A percentile compares a stretch with the other conserved stretches of the same genome.
These are phyloP conservation scores for Acanthosepion pharaonis DNA, from an alignment of 2,888 invertebrate species.

Conservation along the genomic window DNA sequence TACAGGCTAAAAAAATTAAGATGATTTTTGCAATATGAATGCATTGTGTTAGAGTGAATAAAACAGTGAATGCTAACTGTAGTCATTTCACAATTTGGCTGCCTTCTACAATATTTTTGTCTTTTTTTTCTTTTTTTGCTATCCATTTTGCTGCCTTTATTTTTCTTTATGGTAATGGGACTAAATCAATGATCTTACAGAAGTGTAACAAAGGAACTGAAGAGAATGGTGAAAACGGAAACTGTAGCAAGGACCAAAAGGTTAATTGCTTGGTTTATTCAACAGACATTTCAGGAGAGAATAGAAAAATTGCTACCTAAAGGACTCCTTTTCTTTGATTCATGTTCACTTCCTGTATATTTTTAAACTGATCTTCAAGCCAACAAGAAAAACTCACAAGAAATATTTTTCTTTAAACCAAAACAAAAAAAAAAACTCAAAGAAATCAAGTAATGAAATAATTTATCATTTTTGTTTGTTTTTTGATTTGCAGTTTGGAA, in stretches of 20 bases:
- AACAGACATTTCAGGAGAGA: constrained; percentile 20
- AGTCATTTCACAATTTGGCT: background rate
- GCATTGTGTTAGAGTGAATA: background rate
- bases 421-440: background rate
- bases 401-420: background rate
- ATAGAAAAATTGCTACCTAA: constrained; percentile 33
- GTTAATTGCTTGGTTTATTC: constrained; percentile 33
- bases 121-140: background rate
- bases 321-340: constrained; percentile 33
- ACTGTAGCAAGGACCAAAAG: constrained; percentile 17
- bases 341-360: background rate
- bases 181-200: constrained; percentile 16
- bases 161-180: background rate
- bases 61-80: background rate
- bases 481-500: background rate
- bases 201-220: constrained; percentile 33
- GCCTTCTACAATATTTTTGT: background rate
- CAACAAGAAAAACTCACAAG: background rate
- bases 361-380: background rate
- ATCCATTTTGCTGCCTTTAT: background rate
- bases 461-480: background rate
- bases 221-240: constrained; percentile 33
- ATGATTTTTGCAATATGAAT: constrained; percentile 33
- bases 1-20: constrained; percentile 11
- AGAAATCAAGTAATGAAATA: background rate